Conservation (phyloP, 2,888 invertebrate species). For the Metallyticus violacea region DNA sequence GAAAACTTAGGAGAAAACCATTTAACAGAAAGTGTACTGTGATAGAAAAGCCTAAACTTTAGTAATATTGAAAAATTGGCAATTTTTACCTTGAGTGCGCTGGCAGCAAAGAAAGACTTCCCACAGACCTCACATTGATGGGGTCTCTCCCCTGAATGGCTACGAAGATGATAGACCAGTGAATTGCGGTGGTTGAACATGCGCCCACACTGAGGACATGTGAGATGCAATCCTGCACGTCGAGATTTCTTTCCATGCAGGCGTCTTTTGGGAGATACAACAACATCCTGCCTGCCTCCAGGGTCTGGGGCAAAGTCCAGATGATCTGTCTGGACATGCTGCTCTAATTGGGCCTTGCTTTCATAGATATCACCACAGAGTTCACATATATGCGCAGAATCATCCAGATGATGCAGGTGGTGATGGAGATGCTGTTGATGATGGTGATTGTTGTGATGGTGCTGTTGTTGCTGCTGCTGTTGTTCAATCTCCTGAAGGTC, state of each 20-base stretch:
- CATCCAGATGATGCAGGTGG: background rate
- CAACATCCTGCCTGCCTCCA: slow-evolving; percentile 12
- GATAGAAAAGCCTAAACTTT: too few relatives aligned
- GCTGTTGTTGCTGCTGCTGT: slow-evolving; percentile 22
- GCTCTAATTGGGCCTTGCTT: slow-evolving; percentile 36
- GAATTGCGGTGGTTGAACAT: slow-evolving; percentile 81
- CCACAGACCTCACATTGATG: slow-evolving; percentile 78
- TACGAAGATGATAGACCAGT: slow-evolving; percentile 76
- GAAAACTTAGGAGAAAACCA: too few relatives aligned
- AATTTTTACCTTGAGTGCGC: slow-evolving; percentile 68
- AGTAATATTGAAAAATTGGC: too few relatives aligned
- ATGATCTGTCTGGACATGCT: slow-evolving; percentile 37
- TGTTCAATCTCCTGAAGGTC: slow-evolving; percentile 48
- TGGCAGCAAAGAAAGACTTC: slow-evolving; percentile 78
- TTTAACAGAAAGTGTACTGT: too few relatives aligned
- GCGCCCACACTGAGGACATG: slow-evolving; percentile 67
- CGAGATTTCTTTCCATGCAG: slow-evolving; percentile 5
- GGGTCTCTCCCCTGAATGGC: slow-evolving; percentile 73
- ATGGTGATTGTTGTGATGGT: slow-evolving; percentile 3
- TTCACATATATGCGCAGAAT: slow-evolving; percentile 38
- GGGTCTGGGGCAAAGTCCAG: slow-evolving; percentile 29
- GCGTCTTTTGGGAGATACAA: slow-evolving; percentile 7
- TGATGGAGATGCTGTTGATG: slow-evolving; percentile 9
- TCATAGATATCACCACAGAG: slow-evolving; percentile 41
- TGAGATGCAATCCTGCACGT: slow-evolving; percentile 41